These are phyloP conservation scores for Aporophyla lueneburgensis DNA, from an alignment of 2,888 invertebrate genomes.

Conservation along the genomic window DNA sequence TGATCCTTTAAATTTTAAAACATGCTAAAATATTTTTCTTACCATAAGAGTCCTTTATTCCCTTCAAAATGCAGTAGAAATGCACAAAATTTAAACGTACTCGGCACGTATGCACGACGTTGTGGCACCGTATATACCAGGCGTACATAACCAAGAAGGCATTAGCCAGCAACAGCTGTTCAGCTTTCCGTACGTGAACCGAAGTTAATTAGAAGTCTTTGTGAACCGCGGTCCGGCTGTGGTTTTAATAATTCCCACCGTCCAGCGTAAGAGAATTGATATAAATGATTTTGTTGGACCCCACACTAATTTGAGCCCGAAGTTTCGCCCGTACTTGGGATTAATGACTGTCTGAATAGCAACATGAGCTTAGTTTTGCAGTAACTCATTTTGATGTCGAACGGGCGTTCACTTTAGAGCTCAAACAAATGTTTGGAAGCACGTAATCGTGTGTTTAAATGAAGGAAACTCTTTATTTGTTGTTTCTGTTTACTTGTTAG, in stretches of 20 bases:
- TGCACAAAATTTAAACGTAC: slow-evolving; percentile 8
- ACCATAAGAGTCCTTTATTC: not conserved
- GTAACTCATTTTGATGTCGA: slow-evolving; percentile 68
- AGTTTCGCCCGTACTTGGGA: slow-evolving; percentile 66
- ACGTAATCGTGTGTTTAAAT: slow-evolving; percentile 60
- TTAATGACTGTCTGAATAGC: slow-evolving; percentile 72
- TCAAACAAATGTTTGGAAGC: slow-evolving; percentile 64
- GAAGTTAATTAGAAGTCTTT: slow-evolving; percentile 86
- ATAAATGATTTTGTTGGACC: slow-evolving; percentile 80
- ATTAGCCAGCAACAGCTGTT: slow-evolving; percentile 82
- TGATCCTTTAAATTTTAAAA: not conserved
- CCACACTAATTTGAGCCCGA: slow-evolving; percentile 72
- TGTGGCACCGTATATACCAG: slow-evolving; percentile 68
- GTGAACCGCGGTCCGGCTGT: slow-evolving; percentile 77
- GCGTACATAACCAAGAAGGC: slow-evolving; percentile 73
- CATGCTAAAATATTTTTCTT: not conserved
- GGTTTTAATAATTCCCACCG: slow-evolving; percentile 86
- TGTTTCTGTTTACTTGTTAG: slow-evolving; percentile 51
- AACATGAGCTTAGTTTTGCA: slow-evolving; percentile 64
- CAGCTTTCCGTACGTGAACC: slow-evolving; percentile 75
- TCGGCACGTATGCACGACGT: slow-evolving; percentile 52
- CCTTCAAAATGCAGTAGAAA: not conserved
- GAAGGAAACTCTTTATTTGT: slow-evolving; percentile 60
- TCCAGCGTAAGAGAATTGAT: slow-evolving; percentile 81
- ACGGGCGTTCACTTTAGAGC: slow-evolving; percentile 71